Base-by-base conservation (phyloP, 2,888 invertebrate genomes). In the Idaea aversata region DNA sequence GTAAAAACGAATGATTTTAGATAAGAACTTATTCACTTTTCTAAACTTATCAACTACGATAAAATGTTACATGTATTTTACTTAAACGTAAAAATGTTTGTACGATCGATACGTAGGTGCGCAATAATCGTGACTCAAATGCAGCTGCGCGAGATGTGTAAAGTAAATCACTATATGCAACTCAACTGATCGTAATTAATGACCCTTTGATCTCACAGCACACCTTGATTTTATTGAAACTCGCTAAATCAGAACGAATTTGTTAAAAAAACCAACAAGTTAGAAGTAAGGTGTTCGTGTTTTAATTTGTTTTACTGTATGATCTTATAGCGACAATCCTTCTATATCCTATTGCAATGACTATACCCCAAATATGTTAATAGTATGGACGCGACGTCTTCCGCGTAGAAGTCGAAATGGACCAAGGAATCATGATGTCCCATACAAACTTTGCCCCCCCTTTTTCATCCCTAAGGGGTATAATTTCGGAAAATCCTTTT, bases 91-190 rank as follows among this genome's bases (percentile, higher is more conserved):
- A 59, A 59, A 16, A 59, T 3, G 15, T 3, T 15, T 15, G 5
- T 15, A 5, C 15, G 15, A 15, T 15, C 67, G 15, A 15, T 15
- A 59, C 16, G 65, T n/a, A n/a, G n/a, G n/a, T 78, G 71, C 72
- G 75, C 79, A 80, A 78, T 81, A 81, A 78, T 77, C 81, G 78
- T 90, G 89, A 88, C 82, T 90, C 90, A 90, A 85, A 82, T 81
- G 89, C 91, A 91, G 86, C 89, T 91, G 91, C 85, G 77, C 79
- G 75, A 77, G 83, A 80, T 75, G 80, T 80, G 75, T 75, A 78
- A 78, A 86, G 88, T 90, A 91, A 90, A 91, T 91, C 91, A 90
- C 88, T 81, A 72, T 81, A 72, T 81, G 83, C 75, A 73, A 74
- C 69, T 68, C 72, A 73, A 72, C 76, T 76, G 78, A 73, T 75